Evolutionary conservation across 2,797 vertebrate species (phyloP).

Genomic region (Sebastes nivosus): DNA sequence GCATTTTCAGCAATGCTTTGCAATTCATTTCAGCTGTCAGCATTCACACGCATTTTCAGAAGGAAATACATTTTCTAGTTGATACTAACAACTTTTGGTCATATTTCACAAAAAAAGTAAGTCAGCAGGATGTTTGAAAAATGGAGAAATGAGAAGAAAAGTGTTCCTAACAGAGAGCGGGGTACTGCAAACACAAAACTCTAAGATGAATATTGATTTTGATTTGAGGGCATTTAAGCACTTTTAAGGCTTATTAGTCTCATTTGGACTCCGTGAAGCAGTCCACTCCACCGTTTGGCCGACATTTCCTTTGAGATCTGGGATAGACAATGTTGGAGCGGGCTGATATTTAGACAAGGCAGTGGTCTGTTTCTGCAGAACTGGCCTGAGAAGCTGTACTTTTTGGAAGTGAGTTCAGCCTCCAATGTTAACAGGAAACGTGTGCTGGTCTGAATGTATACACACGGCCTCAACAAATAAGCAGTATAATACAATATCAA

Average conservation of each 20-base stretch:
- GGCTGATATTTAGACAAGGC: constrained; percentile 76
- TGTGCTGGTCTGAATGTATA: constrained; percentile 75
- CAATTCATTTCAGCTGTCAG: too few relatives aligned
- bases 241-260: background rate
- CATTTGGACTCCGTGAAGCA: constrained; percentile 8
- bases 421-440: constrained; percentile 80
- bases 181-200: background rate
- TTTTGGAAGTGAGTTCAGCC: constrained; percentile 67
- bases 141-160: background rate
- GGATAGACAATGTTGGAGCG: constrained; percentile 67
- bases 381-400: constrained; percentile 73
- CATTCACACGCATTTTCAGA: too few relatives aligned
- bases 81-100: background rate
- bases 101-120: background rate
- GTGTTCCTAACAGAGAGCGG: background rate
- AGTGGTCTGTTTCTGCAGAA: constrained; percentile 68
- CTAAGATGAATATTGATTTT: background rate
- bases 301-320: constrained; percentile 44
- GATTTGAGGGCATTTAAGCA: constrained; percentile 7
- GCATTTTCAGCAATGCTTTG: too few relatives aligned
- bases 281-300: constrained; percentile 14
- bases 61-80: too few relatives aligned
- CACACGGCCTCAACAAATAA: constrained; percentile 78
- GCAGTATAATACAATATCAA: constrained; percentile 73
- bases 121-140: background rate